Percentiles rank a stretch among this genome's conserved stretches.
Evolutionary conservation across 2,888 invertebrate species (phyloP).

Genomic region (Polia nebulosa): DNA sequence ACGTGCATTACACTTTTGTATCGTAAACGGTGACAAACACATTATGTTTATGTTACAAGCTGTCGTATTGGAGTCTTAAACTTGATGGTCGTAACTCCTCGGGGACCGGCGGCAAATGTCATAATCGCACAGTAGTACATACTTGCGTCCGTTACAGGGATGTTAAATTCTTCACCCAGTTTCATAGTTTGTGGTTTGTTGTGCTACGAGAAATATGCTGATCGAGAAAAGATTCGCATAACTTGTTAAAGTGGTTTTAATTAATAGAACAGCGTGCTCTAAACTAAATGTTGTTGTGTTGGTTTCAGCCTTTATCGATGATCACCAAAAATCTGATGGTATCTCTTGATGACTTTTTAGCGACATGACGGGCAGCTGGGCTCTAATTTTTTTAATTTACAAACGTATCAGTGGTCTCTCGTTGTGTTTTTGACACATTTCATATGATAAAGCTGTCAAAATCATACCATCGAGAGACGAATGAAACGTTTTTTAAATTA

Average conservation of each 20-base stretch:
- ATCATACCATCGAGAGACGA: no score
- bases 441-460: no score
- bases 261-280: conserved; percentile 7
- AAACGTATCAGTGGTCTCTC: no score
- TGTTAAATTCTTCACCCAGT: conserved; percentile 30
- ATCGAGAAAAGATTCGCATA: not conserved
- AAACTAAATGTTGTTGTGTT: not conserved
- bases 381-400: not conserved
- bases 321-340: not conserved
- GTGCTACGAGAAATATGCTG: conserved; percentile 3
- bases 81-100: conserved; percentile 24
- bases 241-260: conserved; percentile 16
- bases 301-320: not conserved
- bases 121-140: conserved; percentile 31
- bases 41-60: conserved; percentile 33
- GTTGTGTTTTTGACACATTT: not conserved
- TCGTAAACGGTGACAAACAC: conserved; percentile 15
- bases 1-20: not conserved
- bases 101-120: conserved; percentile 43
- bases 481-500: not conserved
- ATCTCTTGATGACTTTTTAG: no score
- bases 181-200: conserved; percentile 34
- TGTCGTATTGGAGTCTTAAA: conserved; percentile 32
- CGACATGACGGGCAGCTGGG: not conserved
- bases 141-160: conserved; percentile 11